A percentile compares a stretch with the other conserved stretches of the same genome.
Conservation (phyloP, 2,113 vertebrate genomes). For the Paradisaea rubra region DNA sequence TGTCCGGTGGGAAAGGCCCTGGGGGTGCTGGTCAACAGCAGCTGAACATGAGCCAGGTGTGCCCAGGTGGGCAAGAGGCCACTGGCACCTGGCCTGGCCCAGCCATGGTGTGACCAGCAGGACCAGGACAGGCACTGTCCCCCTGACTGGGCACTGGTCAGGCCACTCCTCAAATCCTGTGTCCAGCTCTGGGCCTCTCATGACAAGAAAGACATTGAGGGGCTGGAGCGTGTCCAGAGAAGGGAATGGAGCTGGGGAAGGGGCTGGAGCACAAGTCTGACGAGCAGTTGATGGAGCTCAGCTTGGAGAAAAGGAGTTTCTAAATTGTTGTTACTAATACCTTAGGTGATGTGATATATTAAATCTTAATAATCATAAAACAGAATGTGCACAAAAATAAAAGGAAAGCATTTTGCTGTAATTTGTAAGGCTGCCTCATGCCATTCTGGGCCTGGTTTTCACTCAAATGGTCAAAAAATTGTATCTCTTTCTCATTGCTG, state of each 20-base stretch:
- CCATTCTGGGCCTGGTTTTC: neutral
- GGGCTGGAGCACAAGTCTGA: neutral
- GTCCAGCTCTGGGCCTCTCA: neutral
- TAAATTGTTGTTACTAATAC: neutral
- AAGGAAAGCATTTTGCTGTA: neutral
- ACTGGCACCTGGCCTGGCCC: neutral
- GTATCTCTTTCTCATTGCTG: rapidly evolving
- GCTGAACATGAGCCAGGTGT: neutral
- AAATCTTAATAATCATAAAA: neutral
- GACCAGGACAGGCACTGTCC: neutral
- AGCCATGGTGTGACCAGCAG: neutral
- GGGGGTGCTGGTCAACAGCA: neutral
- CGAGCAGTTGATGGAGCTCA: rapidly evolving
- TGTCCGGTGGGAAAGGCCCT: neutral
- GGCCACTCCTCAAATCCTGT: neutral
- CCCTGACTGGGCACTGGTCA: neutral
- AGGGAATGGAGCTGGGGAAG: neutral
- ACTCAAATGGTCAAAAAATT: neutral
- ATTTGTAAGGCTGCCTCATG: neutral
- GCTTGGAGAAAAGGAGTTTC: neutral
- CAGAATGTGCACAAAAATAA: no score
- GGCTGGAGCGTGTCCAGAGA: neutral
- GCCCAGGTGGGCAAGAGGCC: neutral
- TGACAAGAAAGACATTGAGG: rapidly evolving
- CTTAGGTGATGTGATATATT: neutral